Percentiles rank a stretch among this genome's conserved stretches.
phyloP scores from a whole-genome alignment of 1,140 invertebrate species.

The Lucilia sericata region DNA sequence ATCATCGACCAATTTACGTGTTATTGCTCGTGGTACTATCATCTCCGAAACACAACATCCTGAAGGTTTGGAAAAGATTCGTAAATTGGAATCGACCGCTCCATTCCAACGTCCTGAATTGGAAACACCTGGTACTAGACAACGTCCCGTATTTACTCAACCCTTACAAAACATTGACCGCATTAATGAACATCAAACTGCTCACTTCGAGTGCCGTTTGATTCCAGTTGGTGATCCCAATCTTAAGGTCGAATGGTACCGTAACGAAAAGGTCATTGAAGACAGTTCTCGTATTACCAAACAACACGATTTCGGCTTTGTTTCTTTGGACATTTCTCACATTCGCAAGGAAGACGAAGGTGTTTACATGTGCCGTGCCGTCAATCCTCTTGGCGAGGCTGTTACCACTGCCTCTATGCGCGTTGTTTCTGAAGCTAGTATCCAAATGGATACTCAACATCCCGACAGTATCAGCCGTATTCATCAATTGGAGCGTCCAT shows the following conservation, averaged over 20 bases:
- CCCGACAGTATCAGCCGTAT: constrained; percentile 95
- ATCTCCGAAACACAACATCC: constrained; percentile 95
- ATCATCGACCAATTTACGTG: constrained; percentile 83
- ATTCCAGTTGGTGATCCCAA: constrained; percentile 98
- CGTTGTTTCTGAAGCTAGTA: constrained; percentile 87
- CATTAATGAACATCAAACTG: constrained; percentile 90
- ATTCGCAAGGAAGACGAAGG: constrained; percentile 96
- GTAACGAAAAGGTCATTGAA: constrained; percentile 93
- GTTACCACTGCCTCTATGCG: constrained; percentile 92
- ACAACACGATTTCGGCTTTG: constrained; percentile 95
- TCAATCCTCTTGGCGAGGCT: constrained; percentile 92
- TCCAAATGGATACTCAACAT: constrained; percentile 93
- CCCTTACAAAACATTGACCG: constrained; percentile 91
- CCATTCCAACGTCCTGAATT: constrained; percentile 84
- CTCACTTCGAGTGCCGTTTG: constrained; percentile 96
- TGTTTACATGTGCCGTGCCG: constrained; percentile 92
- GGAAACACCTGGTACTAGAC: constrained; percentile 84
- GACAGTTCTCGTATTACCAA: constrained; percentile 94
- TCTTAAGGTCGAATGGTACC: constrained; percentile 97
- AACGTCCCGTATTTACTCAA: constrained; percentile 94
- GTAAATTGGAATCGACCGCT: constrained; percentile 86
- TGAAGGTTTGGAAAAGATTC: constrained; percentile 94
- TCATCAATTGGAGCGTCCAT: constrained; percentile 87
- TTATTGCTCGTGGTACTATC: constrained; percentile 88
- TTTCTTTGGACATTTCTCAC: constrained; percentile 93